Base-by-base conservation (phyloP, 2,797 vertebrate species). In the Tokudaia muenninki region DNA sequence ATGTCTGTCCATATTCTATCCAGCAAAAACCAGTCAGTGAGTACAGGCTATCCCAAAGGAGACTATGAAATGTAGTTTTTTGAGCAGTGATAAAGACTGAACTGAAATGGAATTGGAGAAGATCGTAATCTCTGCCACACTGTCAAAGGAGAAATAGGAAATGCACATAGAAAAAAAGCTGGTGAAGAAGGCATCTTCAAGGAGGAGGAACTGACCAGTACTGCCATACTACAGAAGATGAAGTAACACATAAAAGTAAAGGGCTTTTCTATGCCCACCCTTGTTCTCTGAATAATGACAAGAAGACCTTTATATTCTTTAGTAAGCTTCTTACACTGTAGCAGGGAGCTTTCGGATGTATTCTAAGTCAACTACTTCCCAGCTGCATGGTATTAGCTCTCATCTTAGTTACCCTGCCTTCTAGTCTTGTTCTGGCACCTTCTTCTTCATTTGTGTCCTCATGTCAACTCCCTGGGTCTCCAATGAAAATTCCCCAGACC, bases 61-160 rank as follows among this genome's bases (percentile, higher is more conserved):
- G 75, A 55, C 47, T 67, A 21, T 2, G 0, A 72, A 86, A 72
- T 72, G 50, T 26, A 61, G 63, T 37, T 86, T 31, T 41, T 59
- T 1, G 2, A 47, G 26, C 78, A 31, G 57, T 44, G 37, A 61
- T 44, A 34, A 59, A 95, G n/a, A 90, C 57, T 57, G 70, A 52
- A 89, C 83, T 29, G 31, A 87, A 96, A 57, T 63, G 22, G 57
- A 88, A 72, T 57, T 82, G 78, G 55, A 87, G 77, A 77, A 92
- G 65, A 89, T 37, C 34, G 83, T 41, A 61, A 29, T 87, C 72
- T 88, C n/a, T 91, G 72, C 57, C n/a, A 72, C 55, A 77, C 72
- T 29, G 55, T 87, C 55, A 90, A 55, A 94, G 52, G 59, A 94
- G 47, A 90, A 72, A 79, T 3, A 82, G 77, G 16, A 80, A 47